Evolutionary conservation across 2,888 invertebrate genomes (phyloP).

Genomic region (Mechanitis messenoides): DNA sequence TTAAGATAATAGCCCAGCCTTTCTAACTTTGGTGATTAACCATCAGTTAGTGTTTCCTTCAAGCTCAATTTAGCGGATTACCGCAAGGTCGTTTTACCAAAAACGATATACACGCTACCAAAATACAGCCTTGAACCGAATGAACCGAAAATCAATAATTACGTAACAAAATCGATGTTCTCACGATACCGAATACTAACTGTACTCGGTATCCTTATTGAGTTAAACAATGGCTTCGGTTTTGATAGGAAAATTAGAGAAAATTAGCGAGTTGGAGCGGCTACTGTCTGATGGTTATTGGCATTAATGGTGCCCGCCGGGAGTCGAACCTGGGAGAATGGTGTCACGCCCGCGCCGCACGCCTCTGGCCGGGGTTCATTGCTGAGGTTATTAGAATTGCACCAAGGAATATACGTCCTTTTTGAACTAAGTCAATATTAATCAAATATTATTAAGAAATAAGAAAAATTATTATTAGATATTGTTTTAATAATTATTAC

Average conservation of each 20-base stretch:
- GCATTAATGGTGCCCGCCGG: conserved; percentile 70
- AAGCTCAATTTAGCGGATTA: conserved; percentile 62
- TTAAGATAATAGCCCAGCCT: conserved; percentile 20
- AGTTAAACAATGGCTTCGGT: conserved; percentile 60
- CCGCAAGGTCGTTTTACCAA: conserved; percentile 56
- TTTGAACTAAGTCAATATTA: too few species aligned
- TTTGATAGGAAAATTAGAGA: conserved; percentile 76
- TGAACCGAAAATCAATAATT: conserved; percentile 52
- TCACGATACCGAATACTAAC: conserved; percentile 56
- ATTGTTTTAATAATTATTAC: too few species aligned
- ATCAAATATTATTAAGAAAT: too few species aligned
- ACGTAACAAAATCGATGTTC: conserved; percentile 59
- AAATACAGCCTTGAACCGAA: conserved; percentile 46
- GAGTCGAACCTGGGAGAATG: conserved; percentile 52
- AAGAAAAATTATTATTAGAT: too few species aligned
- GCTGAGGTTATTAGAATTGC: conserved; percentile 23
- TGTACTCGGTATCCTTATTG: conserved; percentile 53
- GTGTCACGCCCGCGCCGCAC: conserved; percentile 67
- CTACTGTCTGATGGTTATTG: conserved; percentile 74
- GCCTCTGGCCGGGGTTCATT: conserved; percentile 50
- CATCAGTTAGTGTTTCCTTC: conserved; percentile 42
- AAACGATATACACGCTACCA: conserved; percentile 44
- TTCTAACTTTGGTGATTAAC: conserved; percentile 26
- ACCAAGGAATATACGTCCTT: conserved; percentile 12
- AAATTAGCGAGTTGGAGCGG: conserved; percentile 66